A percentile compares a stretch with the other conserved stretches of the same genome.
These are phyloP conservation scores for human (Homo sapiens) DNA, from an alignment of 2,113 vertebrate genomes.

Conservation along the genomic window GRCh38 chr18:44034501-44035000, in stretches of 20 bases:
- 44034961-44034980: too few species aligned
- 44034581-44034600: background rate
- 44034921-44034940: too few species aligned
- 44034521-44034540: background rate
- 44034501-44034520: background rate
- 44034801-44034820: background rate
- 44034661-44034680: background rate
- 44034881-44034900: too few species aligned
- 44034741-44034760: background rate
- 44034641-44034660: background rate
- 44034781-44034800: background rate
- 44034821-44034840: background rate
- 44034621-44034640: background rate
- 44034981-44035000: too few species aligned
- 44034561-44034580: background rate
- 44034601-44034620: background rate
- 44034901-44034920: too few species aligned
- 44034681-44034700: background rate
- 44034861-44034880: too few species aligned
- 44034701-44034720: background rate
- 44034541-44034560: fast-evolving
- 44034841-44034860: background rate
- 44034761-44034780: background rate
- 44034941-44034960: too few species aligned
- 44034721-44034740: background rate